Conservation (phyloP, 2,797 vertebrate genomes). For the Chanos chanos region DNA sequence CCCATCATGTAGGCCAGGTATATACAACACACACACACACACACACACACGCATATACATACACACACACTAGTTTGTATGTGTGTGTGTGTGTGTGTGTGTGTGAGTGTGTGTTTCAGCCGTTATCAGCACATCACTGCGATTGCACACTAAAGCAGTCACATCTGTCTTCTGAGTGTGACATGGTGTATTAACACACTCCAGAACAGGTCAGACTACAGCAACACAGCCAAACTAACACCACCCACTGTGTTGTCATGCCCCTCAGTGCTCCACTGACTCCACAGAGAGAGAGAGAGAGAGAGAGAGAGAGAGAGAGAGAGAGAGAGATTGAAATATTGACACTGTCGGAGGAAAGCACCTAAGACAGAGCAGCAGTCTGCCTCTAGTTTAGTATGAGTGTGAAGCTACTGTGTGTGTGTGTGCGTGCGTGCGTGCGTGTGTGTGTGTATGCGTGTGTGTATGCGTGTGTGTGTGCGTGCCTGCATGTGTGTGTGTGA, state of each 20-base stretch:
- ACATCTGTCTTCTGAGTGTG: slow-evolving; percentile 25
- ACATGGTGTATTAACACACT: slow-evolving; percentile 25
- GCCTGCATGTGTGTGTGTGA: no score
- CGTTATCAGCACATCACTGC: slow-evolving; percentile 28
- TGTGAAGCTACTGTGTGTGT: no score
- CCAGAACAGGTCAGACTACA: slow-evolving; percentile 9
- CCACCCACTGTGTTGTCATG: slow-evolving; percentile 19
- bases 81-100: slow-evolving; percentile 28
- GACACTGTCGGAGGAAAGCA: background rate
- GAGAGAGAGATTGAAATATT: slow-evolving; percentile 30
- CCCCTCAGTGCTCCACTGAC: slow-evolving; percentile 32
- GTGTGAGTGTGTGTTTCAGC: slow-evolving; percentile 9
- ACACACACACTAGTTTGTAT: slow-evolving; percentile 11
- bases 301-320: background rate
- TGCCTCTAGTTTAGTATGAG: background rate
- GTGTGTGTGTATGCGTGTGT: slow-evolving; percentile 20
- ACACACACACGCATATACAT: no score
- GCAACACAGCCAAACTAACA: slow-evolving; percentile 23
- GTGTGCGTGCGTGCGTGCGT: slow-evolving; percentile 41
- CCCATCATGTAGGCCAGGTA: no score
- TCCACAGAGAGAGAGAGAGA: slow-evolving; percentile 8
- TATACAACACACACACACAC: no score
- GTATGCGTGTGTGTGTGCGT: no score
- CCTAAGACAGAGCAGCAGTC: background rate
- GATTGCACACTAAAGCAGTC: slow-evolving; percentile 1